Conservation (phyloP, 2,113 vertebrate species). For the Setophaga petechia region DNA sequence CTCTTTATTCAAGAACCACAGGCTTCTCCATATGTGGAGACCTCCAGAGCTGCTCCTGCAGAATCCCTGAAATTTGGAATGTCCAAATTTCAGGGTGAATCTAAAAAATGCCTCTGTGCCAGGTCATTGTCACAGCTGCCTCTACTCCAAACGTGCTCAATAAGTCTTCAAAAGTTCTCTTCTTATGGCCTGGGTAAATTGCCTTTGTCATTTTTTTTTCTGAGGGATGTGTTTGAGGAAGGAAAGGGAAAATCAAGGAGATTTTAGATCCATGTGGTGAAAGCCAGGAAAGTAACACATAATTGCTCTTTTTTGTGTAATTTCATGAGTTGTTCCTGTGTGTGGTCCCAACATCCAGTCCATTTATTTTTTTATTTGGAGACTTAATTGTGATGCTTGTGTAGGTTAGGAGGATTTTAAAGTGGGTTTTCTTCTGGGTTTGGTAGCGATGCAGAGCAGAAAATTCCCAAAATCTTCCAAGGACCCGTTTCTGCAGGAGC, state of each 20-base stretch:
- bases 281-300: not conserved
- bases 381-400: not conserved
- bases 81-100: not conserved
- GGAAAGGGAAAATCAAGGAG: not conserved
- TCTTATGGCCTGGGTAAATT: not conserved
- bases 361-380: not conserved
- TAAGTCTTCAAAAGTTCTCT: not conserved
- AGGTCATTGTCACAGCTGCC: not conserved
- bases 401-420: not conserved
- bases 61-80: not conserved
- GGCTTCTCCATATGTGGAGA: accelerated
- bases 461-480: not conserved
- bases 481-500: not conserved
- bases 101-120: not conserved
- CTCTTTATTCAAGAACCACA: not conserved
- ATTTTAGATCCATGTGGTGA: not conserved
- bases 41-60: not conserved
- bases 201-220: not conserved
- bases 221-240: not conserved
- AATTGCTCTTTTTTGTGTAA: not conserved
- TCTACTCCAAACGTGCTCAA: not conserved
- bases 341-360: accelerated
- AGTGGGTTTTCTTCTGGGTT: not conserved
- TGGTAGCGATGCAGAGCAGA: not conserved
- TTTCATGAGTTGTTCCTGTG: not conserved